Evolutionary conservation across 2,113 vertebrate genomes (phyloP).

Genomic region (Zosterops pallidus): DNA sequence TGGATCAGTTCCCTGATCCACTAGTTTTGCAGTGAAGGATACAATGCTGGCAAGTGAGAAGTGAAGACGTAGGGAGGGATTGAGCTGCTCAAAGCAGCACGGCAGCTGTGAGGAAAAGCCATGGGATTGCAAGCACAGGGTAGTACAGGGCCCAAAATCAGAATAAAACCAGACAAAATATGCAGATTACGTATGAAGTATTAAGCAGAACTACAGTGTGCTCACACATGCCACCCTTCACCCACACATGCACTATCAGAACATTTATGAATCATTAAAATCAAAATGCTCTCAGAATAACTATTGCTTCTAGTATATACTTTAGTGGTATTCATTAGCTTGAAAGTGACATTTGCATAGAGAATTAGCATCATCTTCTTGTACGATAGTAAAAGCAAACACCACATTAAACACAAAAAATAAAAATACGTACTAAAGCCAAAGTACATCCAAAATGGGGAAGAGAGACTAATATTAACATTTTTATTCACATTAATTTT

Average conservation of each 20-base stretch:
- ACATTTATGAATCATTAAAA: background rate
- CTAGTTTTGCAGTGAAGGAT: background rate
- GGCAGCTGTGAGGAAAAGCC: background rate
- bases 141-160: background rate
- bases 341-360: background rate
- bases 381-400: background rate
- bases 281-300: background rate
- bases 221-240: background rate
- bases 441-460: background rate
- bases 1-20: background rate
- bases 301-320: background rate
- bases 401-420: background rate
- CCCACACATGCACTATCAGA: background rate
- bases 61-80: rapidly evolving
- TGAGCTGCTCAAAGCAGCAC: background rate
- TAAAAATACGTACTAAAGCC: background rate
- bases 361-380: background rate
- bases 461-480: background rate
- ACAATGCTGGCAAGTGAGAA: background rate
- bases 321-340: background rate
- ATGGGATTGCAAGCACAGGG: background rate
- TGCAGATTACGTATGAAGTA: background rate
- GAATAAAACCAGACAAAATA: background rate
- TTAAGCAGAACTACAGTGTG: background rate
- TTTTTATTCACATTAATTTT: background rate